Conservation (phyloP, 2,888 invertebrate genomes). For the Rutpela maculata region DNA sequence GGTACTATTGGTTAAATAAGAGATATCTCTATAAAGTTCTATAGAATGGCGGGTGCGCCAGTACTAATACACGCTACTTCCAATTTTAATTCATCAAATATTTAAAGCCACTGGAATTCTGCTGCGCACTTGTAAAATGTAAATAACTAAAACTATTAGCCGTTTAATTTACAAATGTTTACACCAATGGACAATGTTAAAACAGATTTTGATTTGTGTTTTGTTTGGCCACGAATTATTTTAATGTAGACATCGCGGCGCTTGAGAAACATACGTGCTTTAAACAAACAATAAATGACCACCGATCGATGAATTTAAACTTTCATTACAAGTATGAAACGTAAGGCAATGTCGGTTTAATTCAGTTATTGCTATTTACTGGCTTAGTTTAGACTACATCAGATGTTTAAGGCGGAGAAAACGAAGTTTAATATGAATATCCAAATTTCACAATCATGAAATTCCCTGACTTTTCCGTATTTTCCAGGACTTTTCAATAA, state of each 20-base stretch:
- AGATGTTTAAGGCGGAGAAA: no score
- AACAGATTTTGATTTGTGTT: slow-evolving; percentile 3
- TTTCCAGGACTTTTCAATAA: no score
- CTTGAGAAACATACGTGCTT: neutral
- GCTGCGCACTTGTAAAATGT: neutral
- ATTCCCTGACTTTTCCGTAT: no score
- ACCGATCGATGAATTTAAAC: neutral
- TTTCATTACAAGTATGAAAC: neutral
- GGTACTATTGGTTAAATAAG: no score
- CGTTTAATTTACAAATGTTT: neutral
- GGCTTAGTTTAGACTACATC: no score
- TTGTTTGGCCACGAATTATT: slow-evolving; percentile 6
- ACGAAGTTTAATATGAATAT: no score
- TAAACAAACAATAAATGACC: neutral
- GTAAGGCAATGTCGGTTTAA: no score
- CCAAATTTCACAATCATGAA: no score
- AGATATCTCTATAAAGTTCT: no score
- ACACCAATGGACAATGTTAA: neutral
- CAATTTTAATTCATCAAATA: neutral
- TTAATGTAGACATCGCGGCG: neutral
- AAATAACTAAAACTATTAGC: neutral
- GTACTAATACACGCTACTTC: neutral
- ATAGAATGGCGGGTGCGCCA: slow-evolving; percentile 14
- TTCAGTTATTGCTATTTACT: no score
- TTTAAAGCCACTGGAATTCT: neutral